Percentiles rank a stretch among this genome's conserved stretches.
These are phyloP conservation scores for Hydropsyche tenuis DNA, from an alignment of 1,140 invertebrate genomes.

Conservation along the genomic window DNA sequence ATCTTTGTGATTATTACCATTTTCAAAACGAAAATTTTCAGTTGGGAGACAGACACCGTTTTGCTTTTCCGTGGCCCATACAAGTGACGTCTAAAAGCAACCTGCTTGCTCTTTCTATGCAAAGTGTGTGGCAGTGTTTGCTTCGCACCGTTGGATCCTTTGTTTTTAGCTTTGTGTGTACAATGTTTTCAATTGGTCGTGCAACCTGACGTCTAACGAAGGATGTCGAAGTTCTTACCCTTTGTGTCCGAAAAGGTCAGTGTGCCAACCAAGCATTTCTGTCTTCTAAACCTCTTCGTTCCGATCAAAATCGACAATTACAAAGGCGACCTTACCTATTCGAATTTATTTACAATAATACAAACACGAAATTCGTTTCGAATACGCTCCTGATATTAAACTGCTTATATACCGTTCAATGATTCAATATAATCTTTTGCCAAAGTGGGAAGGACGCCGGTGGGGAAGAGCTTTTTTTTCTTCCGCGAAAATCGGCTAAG, in stretches of 20 bases:
- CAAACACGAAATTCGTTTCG: neutral
- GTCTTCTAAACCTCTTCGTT: neutral
- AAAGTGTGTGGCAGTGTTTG: constrained; percentile 43
- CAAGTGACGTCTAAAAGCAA: neutral
- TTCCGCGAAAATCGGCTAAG: constrained; percentile 14
- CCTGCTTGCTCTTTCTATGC: constrained; percentile 31
- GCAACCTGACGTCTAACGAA: constrained; percentile 4
- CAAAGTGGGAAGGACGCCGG: neutral
- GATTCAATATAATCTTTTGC: constrained; percentile 5
- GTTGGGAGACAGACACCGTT: neutral
- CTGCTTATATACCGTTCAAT: constrained; percentile 1
- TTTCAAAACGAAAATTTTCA: neutral
- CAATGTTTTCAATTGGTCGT: constrained; percentile 46
- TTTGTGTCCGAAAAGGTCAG: constrained; percentile 48
- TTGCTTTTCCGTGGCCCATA: neutral
- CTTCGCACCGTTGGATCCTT: constrained; percentile 41
- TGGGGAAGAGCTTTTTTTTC: constrained; percentile 16
- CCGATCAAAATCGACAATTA: constrained; percentile 15
- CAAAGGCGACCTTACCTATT: neutral
- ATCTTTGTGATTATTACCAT: neutral
- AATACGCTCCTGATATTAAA: neutral
- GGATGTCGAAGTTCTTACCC: constrained; percentile 38
- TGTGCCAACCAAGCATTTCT: constrained; percentile 34
- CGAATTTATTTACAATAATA: neutral
- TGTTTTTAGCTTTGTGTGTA: constrained; percentile 46